Conservation (phyloP, 1,140 invertebrate genomes). For the Drosophila lini region DNA sequence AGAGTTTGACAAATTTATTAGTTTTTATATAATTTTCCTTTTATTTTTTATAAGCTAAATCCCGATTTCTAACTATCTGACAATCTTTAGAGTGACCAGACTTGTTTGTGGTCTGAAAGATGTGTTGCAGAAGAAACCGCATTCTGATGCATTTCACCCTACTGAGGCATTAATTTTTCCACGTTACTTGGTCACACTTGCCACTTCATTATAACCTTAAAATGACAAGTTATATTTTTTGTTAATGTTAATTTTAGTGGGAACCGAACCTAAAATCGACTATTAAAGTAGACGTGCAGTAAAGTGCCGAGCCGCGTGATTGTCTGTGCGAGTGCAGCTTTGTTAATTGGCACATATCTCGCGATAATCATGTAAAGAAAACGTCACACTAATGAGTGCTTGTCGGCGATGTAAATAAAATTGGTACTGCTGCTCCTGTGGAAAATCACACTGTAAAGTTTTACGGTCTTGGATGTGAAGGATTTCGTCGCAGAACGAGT, state of each 20-base stretch:
- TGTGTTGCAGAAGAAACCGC: neutral
- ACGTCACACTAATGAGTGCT: conserved; percentile 14
- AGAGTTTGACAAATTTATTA: neutral
- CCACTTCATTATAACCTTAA: conserved; percentile 72
- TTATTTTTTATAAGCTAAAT: neutral
- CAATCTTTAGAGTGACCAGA: conserved; percentile 4
- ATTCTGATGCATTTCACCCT: neutral
- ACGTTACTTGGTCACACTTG: conserved; percentile 55
- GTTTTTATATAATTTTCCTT: neutral
- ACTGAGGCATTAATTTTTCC: neutral
- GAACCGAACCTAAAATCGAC: conserved; percentile 41
- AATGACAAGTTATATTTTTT: conserved; percentile 80
- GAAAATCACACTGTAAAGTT: conserved; percentile 51
- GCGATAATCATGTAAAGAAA: conserved; percentile 41
- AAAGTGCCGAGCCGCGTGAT: conserved; percentile 2
- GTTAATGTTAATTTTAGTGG: conserved; percentile 71
- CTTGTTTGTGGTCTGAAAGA: conserved; percentile 1
- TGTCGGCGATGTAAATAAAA: conserved; percentile 68
- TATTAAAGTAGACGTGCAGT: conserved; percentile 25
- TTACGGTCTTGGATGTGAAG: neutral
- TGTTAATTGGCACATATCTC: conserved; percentile 14
- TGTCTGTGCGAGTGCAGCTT: neutral
- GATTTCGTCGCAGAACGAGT: neutral
- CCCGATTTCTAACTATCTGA: neutral
- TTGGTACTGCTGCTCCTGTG: conserved; percentile 33